Evolutionary conservation across 2,888 invertebrate species (phyloP), one percentile per base, ranked within the genome.

Genomic region (Pyralis farinalis): DNA sequence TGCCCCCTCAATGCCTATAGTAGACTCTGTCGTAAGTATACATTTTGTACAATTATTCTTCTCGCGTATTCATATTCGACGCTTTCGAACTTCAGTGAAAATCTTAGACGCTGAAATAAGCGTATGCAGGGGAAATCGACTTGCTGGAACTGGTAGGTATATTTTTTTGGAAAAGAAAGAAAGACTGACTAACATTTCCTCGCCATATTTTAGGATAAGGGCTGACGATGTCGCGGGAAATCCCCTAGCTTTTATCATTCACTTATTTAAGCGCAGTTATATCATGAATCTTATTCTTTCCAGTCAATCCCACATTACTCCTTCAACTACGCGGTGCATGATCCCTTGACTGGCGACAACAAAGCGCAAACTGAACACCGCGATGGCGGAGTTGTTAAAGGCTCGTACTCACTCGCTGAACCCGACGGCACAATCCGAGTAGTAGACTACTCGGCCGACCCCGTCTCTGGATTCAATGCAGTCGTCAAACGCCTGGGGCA

Each of bases 251-350:
- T n/a, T n/a, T n/a, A n/a, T n/a, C n/a, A n/a, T n/a, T n/a, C n/a
- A n/a, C n/a, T n/a, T n/a, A n/a, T n/a, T n/a, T n/a, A n/a, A n/a
- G n/a, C n/a, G n/a, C n/a, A n/a, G n/a, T 12, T 11, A 16, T 40
- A 28, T 32, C 8, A 43, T 21, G n/a, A 36, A 36, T 37, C 22
- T 32, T 29, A 33, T 21, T n/a, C 34, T 35, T 58, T 51, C 0
- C 71, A 88, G 88, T 68, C 79, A 29, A 58, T 76, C 45, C 88
- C 87, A 9, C 74, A 72, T 38, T 90, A 89, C 60, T 77, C 74
- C 44, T 90, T 87, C 66, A 83, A 87, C 68, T 90, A 90, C 56
- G 86, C 85, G 20, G 89, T 90, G 10, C 82, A 69, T 57, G 90
- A 90, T 51, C 86, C 88, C 1, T 45, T 64, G 42, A 89, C 88